Conservation (phyloP, 2,888 invertebrate species). For the Lepidochitona cinerea region DNA sequence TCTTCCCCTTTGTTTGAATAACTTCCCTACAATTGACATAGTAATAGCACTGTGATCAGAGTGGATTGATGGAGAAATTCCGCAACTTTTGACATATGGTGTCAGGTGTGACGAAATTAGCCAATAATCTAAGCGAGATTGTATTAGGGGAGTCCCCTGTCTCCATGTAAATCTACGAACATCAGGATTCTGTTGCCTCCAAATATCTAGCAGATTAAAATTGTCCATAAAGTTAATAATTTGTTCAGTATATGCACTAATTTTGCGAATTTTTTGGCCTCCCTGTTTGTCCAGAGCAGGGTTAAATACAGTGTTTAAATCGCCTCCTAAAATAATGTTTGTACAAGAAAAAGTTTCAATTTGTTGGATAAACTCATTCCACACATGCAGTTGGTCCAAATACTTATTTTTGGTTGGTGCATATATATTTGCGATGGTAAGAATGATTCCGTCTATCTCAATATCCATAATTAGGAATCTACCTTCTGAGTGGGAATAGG, state of each 20-base stretch:
- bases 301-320: background rate
- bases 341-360: background rate
- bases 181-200: background rate
- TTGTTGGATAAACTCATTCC: background rate
- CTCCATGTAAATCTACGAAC: background rate
- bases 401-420: background rate
- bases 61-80: too few species aligned
- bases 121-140: too few species aligned
- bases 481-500: background rate
- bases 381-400: background rate
- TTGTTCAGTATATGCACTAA: background rate
- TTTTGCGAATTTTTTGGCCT: background rate
- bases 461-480: background rate
- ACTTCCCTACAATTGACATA: background rate
- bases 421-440: background rate
- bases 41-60: background rate
- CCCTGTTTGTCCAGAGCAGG: background rate
- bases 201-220: background rate
- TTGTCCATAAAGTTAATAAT: background rate
- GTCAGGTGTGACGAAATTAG: too few species aligned
- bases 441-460: background rate
- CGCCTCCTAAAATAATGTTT: background rate
- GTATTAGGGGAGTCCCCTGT: too few species aligned
- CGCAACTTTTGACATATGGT: too few species aligned
- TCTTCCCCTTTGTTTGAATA: background rate